Evolutionary conservation across 2,113 vertebrate species (phyloP).

Genomic region (Stictonetta naevosa): DNA sequence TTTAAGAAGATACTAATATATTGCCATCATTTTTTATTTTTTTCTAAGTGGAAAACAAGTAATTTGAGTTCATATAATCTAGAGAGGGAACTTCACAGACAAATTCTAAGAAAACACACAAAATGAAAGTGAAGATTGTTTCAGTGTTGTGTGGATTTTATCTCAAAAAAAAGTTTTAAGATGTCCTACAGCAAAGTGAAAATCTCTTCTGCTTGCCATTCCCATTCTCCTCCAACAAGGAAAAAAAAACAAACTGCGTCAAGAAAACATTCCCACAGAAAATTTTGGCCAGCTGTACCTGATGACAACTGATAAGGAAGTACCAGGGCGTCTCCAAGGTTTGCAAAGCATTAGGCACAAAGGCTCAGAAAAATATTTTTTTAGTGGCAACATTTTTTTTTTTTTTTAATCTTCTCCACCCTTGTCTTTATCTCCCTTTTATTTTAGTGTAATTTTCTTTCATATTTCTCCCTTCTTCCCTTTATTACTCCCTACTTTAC

Average conservation of each 20-base stretch:
- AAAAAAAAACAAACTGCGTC: background rate
- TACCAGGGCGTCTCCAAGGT: constrained; percentile 6
- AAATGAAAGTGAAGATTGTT: background rate
- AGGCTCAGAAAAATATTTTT: constrained; percentile 9
- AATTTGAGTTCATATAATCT: background rate
- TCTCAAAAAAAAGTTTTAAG: background rate
- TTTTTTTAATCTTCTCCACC: background rate
- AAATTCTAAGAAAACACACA: background rate
- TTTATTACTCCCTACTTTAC: background rate
- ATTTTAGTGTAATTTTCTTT: background rate
- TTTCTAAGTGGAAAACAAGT: background rate
- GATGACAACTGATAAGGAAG: constrained; percentile 61
- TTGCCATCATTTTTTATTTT: background rate
- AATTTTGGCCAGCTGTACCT: constrained; percentile 21
- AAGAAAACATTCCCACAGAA: constrained; percentile 44
- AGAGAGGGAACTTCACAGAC: background rate
- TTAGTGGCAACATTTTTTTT: background rate
- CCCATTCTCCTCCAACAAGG: background rate
- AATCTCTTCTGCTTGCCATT: background rate
- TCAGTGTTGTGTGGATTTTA: background rate
- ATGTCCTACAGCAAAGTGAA: background rate
- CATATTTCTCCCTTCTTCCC: background rate
- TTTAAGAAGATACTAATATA: background rate
- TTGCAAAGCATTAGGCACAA: constrained; percentile 24
- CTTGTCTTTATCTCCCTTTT: background rate